These are phyloP conservation scores for Agrotis ipsilon DNA, from an alignment of 2,888 invertebrate species.

Conservation along the genomic window DNA sequence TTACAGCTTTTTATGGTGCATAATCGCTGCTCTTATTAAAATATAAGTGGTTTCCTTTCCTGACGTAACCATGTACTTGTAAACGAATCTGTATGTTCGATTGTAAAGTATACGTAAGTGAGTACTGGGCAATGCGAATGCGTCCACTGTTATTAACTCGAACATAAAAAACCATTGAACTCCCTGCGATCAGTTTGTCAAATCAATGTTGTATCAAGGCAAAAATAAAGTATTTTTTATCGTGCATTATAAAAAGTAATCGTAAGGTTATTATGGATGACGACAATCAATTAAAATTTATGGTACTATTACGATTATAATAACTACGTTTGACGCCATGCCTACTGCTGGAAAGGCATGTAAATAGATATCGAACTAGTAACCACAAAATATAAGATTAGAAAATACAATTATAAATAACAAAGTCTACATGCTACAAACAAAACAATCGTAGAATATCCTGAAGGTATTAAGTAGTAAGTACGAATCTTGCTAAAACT, in stretches of 20 bases:
- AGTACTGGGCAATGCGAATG: slow-evolving; percentile 2
- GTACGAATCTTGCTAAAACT: neutral
- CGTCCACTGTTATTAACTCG: neutral
- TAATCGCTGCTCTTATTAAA: slow-evolving; percentile 90
- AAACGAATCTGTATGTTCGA: slow-evolving; percentile 74
- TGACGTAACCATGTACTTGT: slow-evolving; percentile 75
- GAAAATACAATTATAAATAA: neutral
- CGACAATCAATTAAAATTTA: slow-evolving; percentile 31
- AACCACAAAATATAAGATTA: slow-evolving; percentile 1
- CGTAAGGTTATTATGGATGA: slow-evolving; percentile 33
- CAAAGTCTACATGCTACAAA: neutral
- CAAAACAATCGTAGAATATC: neutral
- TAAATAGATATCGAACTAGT: neutral
- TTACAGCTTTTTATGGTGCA: slow-evolving; percentile 87
- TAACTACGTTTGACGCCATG: slow-evolving; percentile 6
- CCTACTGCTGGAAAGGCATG: slow-evolving; percentile 22
- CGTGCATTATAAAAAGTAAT: slow-evolving; percentile 44
- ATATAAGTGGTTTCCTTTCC: slow-evolving; percentile 88
- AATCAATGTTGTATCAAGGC: slow-evolving; percentile 55
- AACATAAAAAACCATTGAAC: neutral
- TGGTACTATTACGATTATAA: slow-evolving; percentile 5
- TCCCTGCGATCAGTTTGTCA: slow-evolving; percentile 19
- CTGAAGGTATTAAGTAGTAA: neutral
- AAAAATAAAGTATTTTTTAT: slow-evolving; percentile 47
- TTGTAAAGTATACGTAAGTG: slow-evolving; percentile 59